Conservation (phyloP, 2,888 invertebrate species). For the Apoderus coryli region DNA sequence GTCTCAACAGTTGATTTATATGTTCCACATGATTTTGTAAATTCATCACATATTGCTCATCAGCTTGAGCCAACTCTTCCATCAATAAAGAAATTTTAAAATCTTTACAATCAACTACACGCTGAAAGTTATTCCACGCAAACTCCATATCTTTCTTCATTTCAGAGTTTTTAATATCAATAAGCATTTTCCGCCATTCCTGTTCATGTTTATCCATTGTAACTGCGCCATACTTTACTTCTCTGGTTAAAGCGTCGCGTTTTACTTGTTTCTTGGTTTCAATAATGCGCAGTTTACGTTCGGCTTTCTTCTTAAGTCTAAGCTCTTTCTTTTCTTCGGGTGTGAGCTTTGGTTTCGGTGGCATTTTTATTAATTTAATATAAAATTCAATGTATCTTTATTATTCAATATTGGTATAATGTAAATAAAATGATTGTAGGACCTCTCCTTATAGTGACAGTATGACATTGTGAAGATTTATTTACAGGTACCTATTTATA, state of each 20-base stretch:
- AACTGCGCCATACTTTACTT: conserved; percentile 28
- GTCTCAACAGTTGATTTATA: conserved; percentile 28
- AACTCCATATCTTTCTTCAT: conserved; percentile 31
- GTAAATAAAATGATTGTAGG: too few species aligned
- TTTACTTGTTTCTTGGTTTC: conserved; percentile 23
- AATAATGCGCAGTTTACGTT: conserved; percentile 20
- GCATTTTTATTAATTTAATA: too few species aligned
- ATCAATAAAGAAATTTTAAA: conserved; percentile 30
- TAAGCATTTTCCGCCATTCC: conserved; percentile 31
- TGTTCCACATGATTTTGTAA: conserved; percentile 28
- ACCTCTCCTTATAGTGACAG: too few species aligned
- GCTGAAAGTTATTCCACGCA: conserved; percentile 34
- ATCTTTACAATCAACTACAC: conserved; percentile 34
- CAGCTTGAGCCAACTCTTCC: conserved; percentile 30
- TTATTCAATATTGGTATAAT: too few species aligned
- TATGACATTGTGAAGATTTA: too few species aligned
- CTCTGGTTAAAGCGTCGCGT: conserved; percentile 28
- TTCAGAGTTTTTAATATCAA: conserved; percentile 29
- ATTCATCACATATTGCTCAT: conserved; percentile 31
- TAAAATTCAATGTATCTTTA: too few species aligned
- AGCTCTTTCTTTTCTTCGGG: conserved; percentile 20
- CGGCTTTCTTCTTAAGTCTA: conserved; percentile 19
- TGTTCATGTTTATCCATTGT: conserved; percentile 26
- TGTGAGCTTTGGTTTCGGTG: conserved; percentile 18
- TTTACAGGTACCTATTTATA: too few species aligned